Conservation (phyloP, 2,888 invertebrate genomes). For the Chesias legatella region DNA sequence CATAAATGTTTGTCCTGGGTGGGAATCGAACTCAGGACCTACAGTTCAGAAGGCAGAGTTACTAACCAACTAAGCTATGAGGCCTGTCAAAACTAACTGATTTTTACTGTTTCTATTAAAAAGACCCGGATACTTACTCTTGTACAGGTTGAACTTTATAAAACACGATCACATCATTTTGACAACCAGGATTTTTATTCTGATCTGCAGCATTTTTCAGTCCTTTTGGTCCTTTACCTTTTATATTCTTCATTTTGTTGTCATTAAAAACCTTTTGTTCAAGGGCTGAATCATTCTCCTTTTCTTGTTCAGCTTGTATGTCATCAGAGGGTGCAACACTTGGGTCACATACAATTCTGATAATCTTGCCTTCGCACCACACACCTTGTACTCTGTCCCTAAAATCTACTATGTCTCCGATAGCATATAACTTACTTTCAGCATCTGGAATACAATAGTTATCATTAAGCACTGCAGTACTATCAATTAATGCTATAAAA, state of each 20-base stretch:
- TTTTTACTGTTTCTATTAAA: too few relatives aligned
- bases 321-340: slow-evolving; percentile 7
- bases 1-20: too few relatives aligned
- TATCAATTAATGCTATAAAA: too few relatives aligned
- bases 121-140: slow-evolving; percentile 47
- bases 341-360: slow-evolving; percentile 72
- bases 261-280: slow-evolving; percentile 40
- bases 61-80: too few relatives aligned
- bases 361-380: slow-evolving; percentile 86
- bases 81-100: too few relatives aligned
- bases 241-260: slow-evolving; percentile 40
- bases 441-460: slow-evolving; percentile 46
- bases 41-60: too few relatives aligned
- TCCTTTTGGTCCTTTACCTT: slow-evolving; percentile 40
- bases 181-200: slow-evolving; percentile 22
- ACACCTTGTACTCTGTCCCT: slow-evolving; percentile 82
- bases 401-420: slow-evolving; percentile 85
- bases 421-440: slow-evolving; percentile 70
- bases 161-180: slow-evolving; percentile 54
- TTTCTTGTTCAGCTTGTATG: slow-evolving; percentile 22
- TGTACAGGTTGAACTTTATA: slow-evolving; percentile 65
- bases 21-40: too few relatives aligned
- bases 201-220: slow-evolving; percentile 35
- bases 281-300: slow-evolving; percentile 48
- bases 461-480: too few relatives aligned